Base-by-base conservation (phyloP, 2,797 vertebrate genomes). In the Xenopus petersii region DNA sequence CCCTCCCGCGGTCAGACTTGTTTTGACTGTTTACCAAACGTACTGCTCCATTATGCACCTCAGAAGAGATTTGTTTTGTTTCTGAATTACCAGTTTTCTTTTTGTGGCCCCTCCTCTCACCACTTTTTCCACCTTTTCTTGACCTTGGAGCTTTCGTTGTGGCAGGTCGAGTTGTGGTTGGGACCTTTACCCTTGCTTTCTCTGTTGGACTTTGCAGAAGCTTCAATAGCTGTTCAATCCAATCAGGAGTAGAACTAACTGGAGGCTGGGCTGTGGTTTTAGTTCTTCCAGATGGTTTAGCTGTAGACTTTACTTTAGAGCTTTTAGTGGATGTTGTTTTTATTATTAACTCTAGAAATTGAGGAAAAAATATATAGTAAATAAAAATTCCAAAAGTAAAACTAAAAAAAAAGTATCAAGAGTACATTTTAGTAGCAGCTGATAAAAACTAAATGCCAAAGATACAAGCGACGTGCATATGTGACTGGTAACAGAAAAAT, bases 1-100 rank as follows among this genome's bases (percentile, higher is more conserved):
- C 94, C 1, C 95, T 86, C 11, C 97, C 95, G 0, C 79, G 83
- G 83, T 94, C 89, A 6, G 85, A 33, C 0, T 70, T 86, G 12
- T 86, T 83, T 0, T 70, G 74, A 3, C 82, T 82, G 2, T 90
- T 87, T 42, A 83, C 89, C 83, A 98, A 86, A 81, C 96, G 89
- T 77, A 97, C 91, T 0, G 85, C 75, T 0, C 96, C 95, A 0
- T 89, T 83, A 1, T 8, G 81, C 17, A 75, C 67, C 0, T 70
- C 59, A 0, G 62, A 26, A 0, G 77, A 63, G 10, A 24, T 55
- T 3, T 15, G 17, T 16, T 64, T 79, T 30, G 66, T 61, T 0
- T 1, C 16, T 2, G 7, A 21, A 0, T 78, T 79, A 0, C 24
- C 0, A 2, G 82, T 88, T 71, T 90, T 94, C 81, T 75, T 85